Evolutionary conservation across 2,113 vertebrate species (phyloP), one percentile per base, ranked within the genome.

Genomic region (Felis chaus): DNA sequence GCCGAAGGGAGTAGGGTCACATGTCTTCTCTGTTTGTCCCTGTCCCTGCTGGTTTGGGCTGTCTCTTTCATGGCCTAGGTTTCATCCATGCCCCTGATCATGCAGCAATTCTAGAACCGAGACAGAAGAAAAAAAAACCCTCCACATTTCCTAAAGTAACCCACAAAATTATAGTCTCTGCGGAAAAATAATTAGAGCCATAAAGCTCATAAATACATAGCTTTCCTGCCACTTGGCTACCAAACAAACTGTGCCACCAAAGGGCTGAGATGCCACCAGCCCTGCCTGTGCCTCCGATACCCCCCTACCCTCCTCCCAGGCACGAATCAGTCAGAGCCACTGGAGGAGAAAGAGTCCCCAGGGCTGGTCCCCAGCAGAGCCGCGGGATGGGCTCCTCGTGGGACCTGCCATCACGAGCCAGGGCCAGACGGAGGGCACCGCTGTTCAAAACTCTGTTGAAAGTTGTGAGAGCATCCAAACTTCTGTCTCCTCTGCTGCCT

Each of bases 131-230:
- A n/a, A 36, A n/a, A 69, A 69, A 69, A 7, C 19, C 33, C 73
- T 78, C 27, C 76, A 10, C n/a, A n/a, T n/a, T 96, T 97, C 90
- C 84, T 95, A 18, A 65, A 4, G 18, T 78, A 93, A 33, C 95
- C 31, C 61, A 92, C 31, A 96, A 48, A 97, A 96, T 95, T 91
- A 89, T 12, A 95, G n/a, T 39, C 45, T 95, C 91, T 93, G 73
- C 3, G 13, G 33, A 89, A 96, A 95, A 97, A 87, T 91, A 84
- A 92, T 84, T 45, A 33, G n/a, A 87, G 65, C 83, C 18, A 3
- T 71, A 68, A 96, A 94, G 79, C n/a, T 97, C 53, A 23, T 81
- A 97, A 97, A 69, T 65, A 63, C 39, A n/a, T n/a, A 92, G 93
- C 41, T 31, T 96, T 96, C 82, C 74, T 98, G 82, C 71, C 3